Evolutionary conservation across 2,888 invertebrate species (phyloP), one percentile per base, ranked within the genome.

Genomic region (Pegoplata infirma): DNA sequence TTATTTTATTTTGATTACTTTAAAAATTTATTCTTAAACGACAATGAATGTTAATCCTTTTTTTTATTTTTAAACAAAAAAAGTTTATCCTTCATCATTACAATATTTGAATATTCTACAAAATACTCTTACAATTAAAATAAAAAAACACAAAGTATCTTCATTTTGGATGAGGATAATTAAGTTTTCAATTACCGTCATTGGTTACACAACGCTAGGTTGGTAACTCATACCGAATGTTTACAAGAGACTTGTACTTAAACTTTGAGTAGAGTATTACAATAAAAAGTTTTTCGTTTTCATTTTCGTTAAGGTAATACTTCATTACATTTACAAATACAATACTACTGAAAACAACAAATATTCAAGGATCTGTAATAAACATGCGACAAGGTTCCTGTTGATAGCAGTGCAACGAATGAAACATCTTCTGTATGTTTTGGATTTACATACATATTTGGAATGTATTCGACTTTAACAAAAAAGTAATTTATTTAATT

Each of bases 401-500:
- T 14, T 58, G 21, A 21, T 14, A 10, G 36, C n/a, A 21, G 12
- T 56, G 36, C 17, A 63, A 0, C 32, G 51, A 12, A n/a, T 61
- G 14, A 8, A 25, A 12, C n/a, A 40, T 40, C n/a, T 5, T 40
- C n/a, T 40, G n/a, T n/a, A n/a, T n/a, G 36, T 40, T 40, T n/a
- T 40, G 2, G 36, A 40, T n/a, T 28, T 19, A 14, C 8, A 19
- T 17, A 17, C 10, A 25, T 19, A 44, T 21, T 21, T 32, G 46
- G 28, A 17, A 16, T 28, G 25, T 46, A 58, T 23, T 21, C 25
- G 28, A 66, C 49, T 64, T 66, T 17, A 56, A 25, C 3, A 58
- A 44, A 53, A n/a, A 82, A 83, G 82, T 86, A 84, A 83, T 86
- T 86, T 83, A 81, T 83, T 84, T 86, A 85, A 87, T 87, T 86